These are phyloP conservation scores for Piezodorus guildinii DNA, from an alignment of 1,140 invertebrate species.

Conservation along the genomic window DNA sequence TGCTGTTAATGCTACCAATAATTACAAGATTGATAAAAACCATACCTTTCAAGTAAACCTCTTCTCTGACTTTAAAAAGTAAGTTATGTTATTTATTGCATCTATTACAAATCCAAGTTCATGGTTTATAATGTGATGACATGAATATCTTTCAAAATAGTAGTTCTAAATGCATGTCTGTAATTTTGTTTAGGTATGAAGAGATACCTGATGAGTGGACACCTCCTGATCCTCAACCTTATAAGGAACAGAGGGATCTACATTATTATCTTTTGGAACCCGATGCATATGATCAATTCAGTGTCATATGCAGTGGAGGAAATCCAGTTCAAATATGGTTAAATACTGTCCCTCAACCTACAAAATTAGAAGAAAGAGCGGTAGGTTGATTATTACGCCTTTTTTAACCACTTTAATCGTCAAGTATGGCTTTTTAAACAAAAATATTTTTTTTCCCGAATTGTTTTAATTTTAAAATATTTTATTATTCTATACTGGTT, in stretches of 20 bases:
- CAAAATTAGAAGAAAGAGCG: conserved; percentile 65
- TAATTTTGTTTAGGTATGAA: conserved; percentile 51
- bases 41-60: conserved; percentile 93
- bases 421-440: no score
- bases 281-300: conserved; percentile 91
- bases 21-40: conserved; percentile 90
- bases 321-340: conserved; percentile 71
- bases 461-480: no score
- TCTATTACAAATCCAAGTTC: no score
- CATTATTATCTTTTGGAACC: conserved; percentile 84
- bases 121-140: no score
- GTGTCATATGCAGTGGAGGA: conserved; percentile 70
- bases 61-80: conserved; percentile 93
- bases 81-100: conserved; percentile 37
- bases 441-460: no score
- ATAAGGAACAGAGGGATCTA: conserved; percentile 78
- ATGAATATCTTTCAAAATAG: no score
- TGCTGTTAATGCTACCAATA: conserved; percentile 78
- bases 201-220: conserved; percentile 88
- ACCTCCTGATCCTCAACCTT: conserved; percentile 73
- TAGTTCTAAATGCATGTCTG: no score
- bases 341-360: conserved; percentile 80
- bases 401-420: no score
- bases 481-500: no score
- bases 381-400: conserved; percentile 43